These are phyloP conservation scores for Tethea ocularis DNA, from an alignment of 2,888 invertebrate species.

Conservation along the genomic window DNA sequence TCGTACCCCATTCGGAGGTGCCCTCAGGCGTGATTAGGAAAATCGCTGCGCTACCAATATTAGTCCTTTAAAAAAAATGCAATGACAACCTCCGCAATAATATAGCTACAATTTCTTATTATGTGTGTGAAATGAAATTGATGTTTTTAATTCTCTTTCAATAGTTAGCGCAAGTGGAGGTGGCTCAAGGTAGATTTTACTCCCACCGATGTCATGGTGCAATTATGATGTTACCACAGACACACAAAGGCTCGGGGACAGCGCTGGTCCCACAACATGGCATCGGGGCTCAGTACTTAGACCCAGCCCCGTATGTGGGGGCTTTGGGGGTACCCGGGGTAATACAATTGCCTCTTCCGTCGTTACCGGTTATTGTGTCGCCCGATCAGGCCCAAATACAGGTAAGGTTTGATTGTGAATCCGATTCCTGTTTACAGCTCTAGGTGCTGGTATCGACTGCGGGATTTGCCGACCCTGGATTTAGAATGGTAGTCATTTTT, in stretches of 20 bases:
- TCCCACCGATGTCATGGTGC: constrained; percentile 18
- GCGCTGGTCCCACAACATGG: constrained; percentile 64
- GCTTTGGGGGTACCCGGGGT: constrained; percentile 49
- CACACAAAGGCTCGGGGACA: constrained; percentile 34
- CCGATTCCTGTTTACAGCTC: too few species aligned
- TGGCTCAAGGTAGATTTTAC: not conserved
- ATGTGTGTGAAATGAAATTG: not conserved
- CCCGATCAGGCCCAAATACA: constrained; percentile 66
- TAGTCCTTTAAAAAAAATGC: too few species aligned
- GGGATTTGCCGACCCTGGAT: too few species aligned
- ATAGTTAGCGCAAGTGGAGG: not conserved
- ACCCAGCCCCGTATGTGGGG: constrained; percentile 61
- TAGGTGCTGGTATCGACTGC: too few species aligned
- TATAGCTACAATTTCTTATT: too few species aligned
- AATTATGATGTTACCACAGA: constrained; percentile 36
- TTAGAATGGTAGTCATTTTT: too few species aligned
- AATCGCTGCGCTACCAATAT: too few species aligned
- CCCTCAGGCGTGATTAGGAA: too few species aligned
- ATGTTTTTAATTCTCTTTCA: not conserved
- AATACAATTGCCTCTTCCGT: constrained; percentile 46
- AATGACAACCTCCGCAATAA: too few species aligned
- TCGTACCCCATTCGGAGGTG: too few species aligned
- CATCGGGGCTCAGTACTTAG: constrained; percentile 68
- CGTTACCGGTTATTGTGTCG: constrained; percentile 60
- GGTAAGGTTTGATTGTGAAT: constrained; percentile 41